A percentile compares a stretch with the other conserved stretches of the same genome.
These are phyloP conservation scores for Chromoteleia sp. DNA, from an alignment of 2,888 invertebrate species.

Conservation along the genomic window DNA sequence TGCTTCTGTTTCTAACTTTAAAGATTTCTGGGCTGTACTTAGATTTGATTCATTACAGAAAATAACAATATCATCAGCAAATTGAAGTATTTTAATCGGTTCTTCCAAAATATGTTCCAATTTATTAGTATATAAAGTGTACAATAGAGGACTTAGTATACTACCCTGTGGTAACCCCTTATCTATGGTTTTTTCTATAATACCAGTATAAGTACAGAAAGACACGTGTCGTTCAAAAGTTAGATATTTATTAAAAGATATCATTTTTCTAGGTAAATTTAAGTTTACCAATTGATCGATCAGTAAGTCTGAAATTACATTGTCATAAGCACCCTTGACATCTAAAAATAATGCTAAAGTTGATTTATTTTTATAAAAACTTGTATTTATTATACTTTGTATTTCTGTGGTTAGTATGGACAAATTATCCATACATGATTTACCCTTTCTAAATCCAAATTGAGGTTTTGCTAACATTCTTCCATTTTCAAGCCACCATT, in stretches of 20 bases:
- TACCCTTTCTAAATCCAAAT: slow-evolving; percentile 56
- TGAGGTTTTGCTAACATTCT: slow-evolving; percentile 9
- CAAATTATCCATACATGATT: slow-evolving; percentile 38
- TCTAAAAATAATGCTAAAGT: slow-evolving; percentile 34
- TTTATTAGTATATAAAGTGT: slow-evolving; percentile 34
- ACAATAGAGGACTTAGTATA: slow-evolving; percentile 29
- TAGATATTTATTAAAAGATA: slow-evolving; percentile 44
- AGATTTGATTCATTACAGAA: background rate
- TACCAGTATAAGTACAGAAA: background rate
- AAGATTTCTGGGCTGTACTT: no score
- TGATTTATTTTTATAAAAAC: slow-evolving; percentile 40
- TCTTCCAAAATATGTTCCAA: background rate
- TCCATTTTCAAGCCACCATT: slow-evolving; percentile 41
- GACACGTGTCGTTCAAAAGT: background rate
- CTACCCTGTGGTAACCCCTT: slow-evolving; percentile 47
- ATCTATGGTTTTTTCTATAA: background rate
- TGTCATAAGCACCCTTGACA: slow-evolving; percentile 57
- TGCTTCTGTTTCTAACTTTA: background rate
- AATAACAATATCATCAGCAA: slow-evolving; percentile 48
- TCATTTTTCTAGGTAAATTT: slow-evolving; percentile 18
- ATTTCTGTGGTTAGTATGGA: slow-evolving; percentile 29
- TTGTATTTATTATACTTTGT: no score
- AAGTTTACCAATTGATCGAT: slow-evolving; percentile 44
- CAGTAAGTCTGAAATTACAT: slow-evolving; percentile 46
- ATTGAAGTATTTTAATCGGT: background rate